phyloP scores from a whole-genome alignment of 2,888 invertebrate species.

The Linyphia triangularis region DNA sequence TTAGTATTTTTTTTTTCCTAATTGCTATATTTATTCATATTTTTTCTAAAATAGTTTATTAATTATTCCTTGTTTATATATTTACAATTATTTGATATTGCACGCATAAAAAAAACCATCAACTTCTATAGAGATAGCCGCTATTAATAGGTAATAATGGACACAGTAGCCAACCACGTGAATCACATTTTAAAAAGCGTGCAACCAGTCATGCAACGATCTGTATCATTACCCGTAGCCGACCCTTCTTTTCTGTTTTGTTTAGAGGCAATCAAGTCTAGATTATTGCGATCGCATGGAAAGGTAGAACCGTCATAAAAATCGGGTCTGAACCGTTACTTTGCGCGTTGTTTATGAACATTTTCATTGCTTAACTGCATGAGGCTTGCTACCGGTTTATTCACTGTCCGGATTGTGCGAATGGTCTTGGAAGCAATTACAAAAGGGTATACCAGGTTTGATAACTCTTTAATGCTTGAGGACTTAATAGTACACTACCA shows the following conservation, averaged over 20 bases:
- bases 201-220: slow-evolving; percentile 57
- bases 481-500: no score
- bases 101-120: no score
- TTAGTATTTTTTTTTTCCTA: no score
- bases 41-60: no score
- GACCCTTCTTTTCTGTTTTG: slow-evolving; percentile 16
- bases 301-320: slow-evolving; percentile 49
- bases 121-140: no score
- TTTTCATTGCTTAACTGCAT: slow-evolving; percentile 13
- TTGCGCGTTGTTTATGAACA: slow-evolving; percentile 33
- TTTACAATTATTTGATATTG: no score
- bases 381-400: not conserved
- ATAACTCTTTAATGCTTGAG: no score
- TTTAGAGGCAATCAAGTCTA: not conserved
- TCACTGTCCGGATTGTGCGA: not conserved
- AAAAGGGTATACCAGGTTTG: no score
- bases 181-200: slow-evolving; percentile 51
- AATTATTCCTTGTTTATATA: no score
- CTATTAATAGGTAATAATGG: no score
- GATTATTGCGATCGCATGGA: slow-evolving; percentile 31
- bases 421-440: no score
- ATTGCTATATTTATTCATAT: no score
- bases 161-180: slow-evolving; percentile 36
- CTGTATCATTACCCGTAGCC: slow-evolving; percentile 49
- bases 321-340: slow-evolving; percentile 10